Percentiles rank a stretch among this genome's conserved stretches.
Conservation (phyloP, 2,797 vertebrate genomes). For the Sternotherus odoratus region DNA sequence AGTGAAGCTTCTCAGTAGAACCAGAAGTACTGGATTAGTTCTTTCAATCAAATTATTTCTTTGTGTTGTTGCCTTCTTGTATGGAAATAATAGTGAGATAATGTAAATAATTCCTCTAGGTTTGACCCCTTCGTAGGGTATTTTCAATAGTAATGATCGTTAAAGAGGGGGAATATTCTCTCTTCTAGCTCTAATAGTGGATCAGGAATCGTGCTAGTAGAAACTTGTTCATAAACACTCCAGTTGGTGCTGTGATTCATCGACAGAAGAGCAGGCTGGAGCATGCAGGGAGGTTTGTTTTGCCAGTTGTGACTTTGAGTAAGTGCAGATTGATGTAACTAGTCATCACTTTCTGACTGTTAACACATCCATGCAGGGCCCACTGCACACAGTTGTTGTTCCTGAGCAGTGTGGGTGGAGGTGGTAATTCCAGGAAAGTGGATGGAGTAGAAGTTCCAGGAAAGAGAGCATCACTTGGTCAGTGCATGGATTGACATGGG, state of each 20-base stretch:
- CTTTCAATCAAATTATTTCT: background rate
- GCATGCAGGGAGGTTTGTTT: conserved; percentile 55
- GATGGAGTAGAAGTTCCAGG: conserved; percentile 16
- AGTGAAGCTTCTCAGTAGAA: background rate
- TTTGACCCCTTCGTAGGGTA: background rate
- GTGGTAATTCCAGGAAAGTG: background rate
- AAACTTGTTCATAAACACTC: conserved; percentile 46
- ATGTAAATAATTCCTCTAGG: background rate
- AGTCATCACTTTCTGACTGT: conserved; percentile 62
- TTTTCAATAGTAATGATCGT: background rate
- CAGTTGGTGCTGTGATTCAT: conserved; percentile 52
- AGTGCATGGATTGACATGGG: background rate
- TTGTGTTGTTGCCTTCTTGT: background rate
- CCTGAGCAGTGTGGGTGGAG: conserved; percentile 31
- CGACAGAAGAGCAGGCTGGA: conserved; percentile 35
- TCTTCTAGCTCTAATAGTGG: background rate
- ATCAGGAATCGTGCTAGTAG: conserved; percentile 14
- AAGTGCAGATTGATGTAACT: conserved; percentile 62
- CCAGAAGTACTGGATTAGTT: background rate
- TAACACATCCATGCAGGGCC: conserved; percentile 32
- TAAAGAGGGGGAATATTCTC: conserved; percentile 28
- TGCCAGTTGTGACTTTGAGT: conserved; percentile 66
- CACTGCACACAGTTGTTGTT: conserved; percentile 27
- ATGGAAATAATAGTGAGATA: background rate
- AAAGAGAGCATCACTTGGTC: background rate